A percentile compares a stretch with the other conserved stretches of the same genome.
Conservation (phyloP, 2,113 vertebrate species). For the Ageneiosus marmoratus region DNA sequence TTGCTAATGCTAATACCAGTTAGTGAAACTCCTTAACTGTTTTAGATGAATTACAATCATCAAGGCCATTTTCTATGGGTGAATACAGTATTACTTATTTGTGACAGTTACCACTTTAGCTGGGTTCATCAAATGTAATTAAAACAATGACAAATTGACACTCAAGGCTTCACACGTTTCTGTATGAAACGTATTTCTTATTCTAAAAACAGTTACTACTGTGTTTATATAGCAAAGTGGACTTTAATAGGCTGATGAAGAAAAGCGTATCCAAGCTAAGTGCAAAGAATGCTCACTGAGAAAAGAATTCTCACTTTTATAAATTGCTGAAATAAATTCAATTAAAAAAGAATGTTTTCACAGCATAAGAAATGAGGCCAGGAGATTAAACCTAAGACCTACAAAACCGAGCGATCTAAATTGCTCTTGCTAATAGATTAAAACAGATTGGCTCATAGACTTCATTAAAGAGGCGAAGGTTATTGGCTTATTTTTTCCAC, state of each 20-base stretch:
- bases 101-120: neutral
- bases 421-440: neutral
- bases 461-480: slow-evolving; percentile 18
- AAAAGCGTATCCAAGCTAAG: neutral
- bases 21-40: neutral
- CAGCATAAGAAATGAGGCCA: slow-evolving; percentile 30
- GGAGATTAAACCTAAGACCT: slow-evolving; percentile 22
- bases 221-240: neutral
- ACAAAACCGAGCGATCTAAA: slow-evolving; percentile 8
- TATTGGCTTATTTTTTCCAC: neutral
- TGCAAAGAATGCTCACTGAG: slow-evolving; percentile 22
- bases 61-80: neutral
- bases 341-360: neutral
- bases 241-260: neutral
- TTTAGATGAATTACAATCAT: neutral
- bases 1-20: slow-evolving; percentile 1
- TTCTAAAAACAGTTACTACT: neutral
- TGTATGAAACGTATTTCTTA: too few relatives aligned
- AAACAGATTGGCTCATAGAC: neutral
- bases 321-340: slow-evolving; percentile 8
- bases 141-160: neutral
- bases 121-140: neutral
- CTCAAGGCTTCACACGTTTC: neutral
- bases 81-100: neutral
- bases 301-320: neutral